Conservation (phyloP, 2,113 vertebrate species). For the Oncorhynchus nerka region DNA sequence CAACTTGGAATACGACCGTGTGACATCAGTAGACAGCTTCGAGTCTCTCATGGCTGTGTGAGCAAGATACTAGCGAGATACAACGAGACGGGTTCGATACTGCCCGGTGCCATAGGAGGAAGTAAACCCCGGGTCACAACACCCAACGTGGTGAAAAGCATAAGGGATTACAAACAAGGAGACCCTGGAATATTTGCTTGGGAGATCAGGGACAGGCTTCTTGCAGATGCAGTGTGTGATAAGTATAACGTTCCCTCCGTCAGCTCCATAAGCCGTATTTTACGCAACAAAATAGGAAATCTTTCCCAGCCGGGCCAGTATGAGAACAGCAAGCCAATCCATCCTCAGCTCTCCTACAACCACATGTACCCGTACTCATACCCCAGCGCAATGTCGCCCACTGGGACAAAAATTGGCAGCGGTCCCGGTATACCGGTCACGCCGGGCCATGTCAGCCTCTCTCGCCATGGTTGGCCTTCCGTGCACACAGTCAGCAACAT, state of each 20-base stretch:
- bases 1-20: conserved; percentile 91
- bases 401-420: conserved; percentile 74
- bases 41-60: conserved; percentile 88
- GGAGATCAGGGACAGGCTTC: conserved; percentile 89
- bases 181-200: conserved; percentile 94
- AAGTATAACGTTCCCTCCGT: conserved; percentile 94
- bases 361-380: conserved; percentile 86
- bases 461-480: conserved; percentile 85
- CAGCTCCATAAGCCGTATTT: conserved; percentile 90
- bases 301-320: conserved; percentile 75
- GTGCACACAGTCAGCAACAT: conserved; percentile 91
- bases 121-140: conserved; percentile 92
- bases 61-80: conserved; percentile 91
- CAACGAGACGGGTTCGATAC: conserved; percentile 90
- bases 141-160: conserved; percentile 87
- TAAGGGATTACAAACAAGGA: conserved; percentile 87
- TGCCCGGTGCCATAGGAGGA: conserved; percentile 90
- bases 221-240: conserved; percentile 89
- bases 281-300: conserved; percentile 86
- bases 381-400: conserved; percentile 72
- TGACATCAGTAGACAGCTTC: conserved; percentile 89
- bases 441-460: conserved; percentile 73
- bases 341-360: conserved; percentile 78
- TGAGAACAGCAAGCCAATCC: conserved; percentile 71
- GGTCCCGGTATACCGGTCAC: conserved; percentile 68